Conservation (phyloP, 92 coral and sea anemone genomes). For the Desmophyllum pertusum region DNA sequence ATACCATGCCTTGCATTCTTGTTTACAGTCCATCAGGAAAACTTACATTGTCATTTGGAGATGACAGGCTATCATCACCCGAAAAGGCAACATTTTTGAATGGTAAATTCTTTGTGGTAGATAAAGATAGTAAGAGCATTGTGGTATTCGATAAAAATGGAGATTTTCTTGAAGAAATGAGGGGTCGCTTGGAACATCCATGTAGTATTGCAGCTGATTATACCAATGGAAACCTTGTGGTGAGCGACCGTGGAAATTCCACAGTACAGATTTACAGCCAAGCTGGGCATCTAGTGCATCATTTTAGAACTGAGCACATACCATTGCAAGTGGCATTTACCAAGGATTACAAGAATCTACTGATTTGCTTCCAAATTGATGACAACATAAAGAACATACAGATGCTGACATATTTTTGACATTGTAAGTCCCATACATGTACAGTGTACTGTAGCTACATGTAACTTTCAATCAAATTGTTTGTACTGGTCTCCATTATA, state of each 20-base stretch:
- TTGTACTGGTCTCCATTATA: not conserved
- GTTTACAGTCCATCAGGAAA: conserved; percentile 29
- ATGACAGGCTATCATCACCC: conserved; percentile 14
- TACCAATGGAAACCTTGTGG: conserved; percentile 12
- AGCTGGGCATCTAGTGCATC: conserved; percentile 15
- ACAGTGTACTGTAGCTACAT: not conserved
- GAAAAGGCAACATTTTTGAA: conserved; percentile 34
- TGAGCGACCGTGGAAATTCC: conserved; percentile 12
- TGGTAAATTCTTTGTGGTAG: conserved; percentile 38
- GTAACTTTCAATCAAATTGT: no score
- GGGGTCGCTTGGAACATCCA: conserved; percentile 6
- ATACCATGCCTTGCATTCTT: conserved; percentile 18
- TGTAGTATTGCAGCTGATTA: conserved; percentile 35
- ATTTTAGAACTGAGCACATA: not conserved
- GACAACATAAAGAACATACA: conserved; percentile 22
- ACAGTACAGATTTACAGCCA: conserved; percentile 15
- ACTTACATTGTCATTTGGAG: conserved; percentile 23
- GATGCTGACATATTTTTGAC: conserved; percentile 21
- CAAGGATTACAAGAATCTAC: conserved; percentile 13
- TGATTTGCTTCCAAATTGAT: conserved; percentile 28
- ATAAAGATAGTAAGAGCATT: not conserved
- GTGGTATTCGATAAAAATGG: conserved; percentile 41
- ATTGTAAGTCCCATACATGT: no score
- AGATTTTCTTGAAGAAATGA: conserved; percentile 14
- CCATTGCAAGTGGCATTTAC: conserved; percentile 33